These are phyloP conservation scores for Clitarchus hookeri DNA, from an alignment of 2,888 invertebrate species.

Conservation along the genomic window DNA sequence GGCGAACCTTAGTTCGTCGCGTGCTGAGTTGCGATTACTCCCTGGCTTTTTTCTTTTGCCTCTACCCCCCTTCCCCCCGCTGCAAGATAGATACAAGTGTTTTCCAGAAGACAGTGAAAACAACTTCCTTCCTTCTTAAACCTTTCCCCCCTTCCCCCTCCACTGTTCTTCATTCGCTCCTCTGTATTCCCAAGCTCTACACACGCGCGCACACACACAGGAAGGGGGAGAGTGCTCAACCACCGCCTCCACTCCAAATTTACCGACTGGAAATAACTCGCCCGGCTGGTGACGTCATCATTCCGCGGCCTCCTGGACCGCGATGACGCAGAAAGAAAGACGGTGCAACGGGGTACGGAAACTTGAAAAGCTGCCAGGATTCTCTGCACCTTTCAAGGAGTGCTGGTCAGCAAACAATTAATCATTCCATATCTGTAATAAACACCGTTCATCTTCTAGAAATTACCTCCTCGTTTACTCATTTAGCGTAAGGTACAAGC, in stretches of 20 bases:
- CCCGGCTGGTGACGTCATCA: neutral
- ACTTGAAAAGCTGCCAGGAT: too few relatives aligned
- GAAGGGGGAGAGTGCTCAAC: neutral
- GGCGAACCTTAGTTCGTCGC: neutral
- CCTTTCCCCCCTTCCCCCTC: neutral
- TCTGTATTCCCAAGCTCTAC: neutral
- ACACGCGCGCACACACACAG: neutral
- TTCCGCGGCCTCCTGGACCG: neutral
- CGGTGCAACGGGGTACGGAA: too few relatives aligned
- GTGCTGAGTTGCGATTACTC: neutral
- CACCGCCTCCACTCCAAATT: neutral
- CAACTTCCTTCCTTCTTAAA: conserved; percentile 14
- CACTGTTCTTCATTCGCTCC: neutral
- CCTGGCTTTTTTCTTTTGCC: neutral
- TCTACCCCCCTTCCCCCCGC: neutral
- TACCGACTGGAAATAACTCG: conserved; percentile 14
- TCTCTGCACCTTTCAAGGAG: too few relatives aligned
- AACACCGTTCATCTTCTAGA: too few relatives aligned
- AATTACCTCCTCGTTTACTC: too few relatives aligned
- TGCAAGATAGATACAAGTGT: neutral
- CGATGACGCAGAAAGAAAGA: too few relatives aligned
- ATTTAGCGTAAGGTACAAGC: too few relatives aligned
- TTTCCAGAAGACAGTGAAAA: conserved; percentile 14
- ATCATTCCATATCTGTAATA: too few relatives aligned
- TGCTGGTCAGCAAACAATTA: too few relatives aligned